A percentile compares a stretch with the other conserved stretches of the same genome.
Conservation (phyloP, 2,888 invertebrate genomes). For the Osmoderma eremita region DNA sequence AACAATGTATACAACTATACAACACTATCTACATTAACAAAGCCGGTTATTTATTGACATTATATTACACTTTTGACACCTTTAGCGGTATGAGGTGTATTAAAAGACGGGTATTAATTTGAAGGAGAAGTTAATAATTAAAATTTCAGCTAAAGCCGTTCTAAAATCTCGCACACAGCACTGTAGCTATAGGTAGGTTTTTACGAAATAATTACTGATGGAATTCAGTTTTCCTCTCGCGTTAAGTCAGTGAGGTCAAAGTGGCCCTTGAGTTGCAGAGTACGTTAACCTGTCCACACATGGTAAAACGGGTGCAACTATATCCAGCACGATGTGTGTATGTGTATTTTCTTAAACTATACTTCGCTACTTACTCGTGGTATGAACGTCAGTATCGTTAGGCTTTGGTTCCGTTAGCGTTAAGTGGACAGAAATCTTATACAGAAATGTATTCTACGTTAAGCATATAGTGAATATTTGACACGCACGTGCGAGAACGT, state of each 20-base stretch:
- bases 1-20: no score
- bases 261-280: slow-evolving; percentile 47
- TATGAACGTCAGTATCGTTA: not conserved
- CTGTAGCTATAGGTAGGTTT: slow-evolving; percentile 1
- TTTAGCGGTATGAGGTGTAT: no score
- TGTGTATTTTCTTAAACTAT: slow-evolving; percentile 25
- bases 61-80: no score
- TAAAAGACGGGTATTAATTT: not conserved
- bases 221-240: slow-evolving; percentile 27
- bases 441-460: not conserved
- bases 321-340: slow-evolving; percentile 39
- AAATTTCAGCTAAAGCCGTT: slow-evolving; percentile 2
- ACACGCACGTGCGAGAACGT: no score
- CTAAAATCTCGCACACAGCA: not conserved
- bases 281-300: slow-evolving; percentile 54
- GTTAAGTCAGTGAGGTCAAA: slow-evolving; percentile 45
- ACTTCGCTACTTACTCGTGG: slow-evolving; percentile 11
- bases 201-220: slow-evolving; percentile 19
- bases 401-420: slow-evolving; percentile 5
- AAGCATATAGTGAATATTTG: not conserved
- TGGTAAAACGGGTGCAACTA: slow-evolving; percentile 53
- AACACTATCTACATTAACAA: no score
- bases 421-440: not conserved
- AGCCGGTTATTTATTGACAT: no score
- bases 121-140: slow-evolving; percentile 15